Evolutionary conservation across 2,113 vertebrate species (phyloP).

Genomic region (Capreolus pygargus): DNA sequence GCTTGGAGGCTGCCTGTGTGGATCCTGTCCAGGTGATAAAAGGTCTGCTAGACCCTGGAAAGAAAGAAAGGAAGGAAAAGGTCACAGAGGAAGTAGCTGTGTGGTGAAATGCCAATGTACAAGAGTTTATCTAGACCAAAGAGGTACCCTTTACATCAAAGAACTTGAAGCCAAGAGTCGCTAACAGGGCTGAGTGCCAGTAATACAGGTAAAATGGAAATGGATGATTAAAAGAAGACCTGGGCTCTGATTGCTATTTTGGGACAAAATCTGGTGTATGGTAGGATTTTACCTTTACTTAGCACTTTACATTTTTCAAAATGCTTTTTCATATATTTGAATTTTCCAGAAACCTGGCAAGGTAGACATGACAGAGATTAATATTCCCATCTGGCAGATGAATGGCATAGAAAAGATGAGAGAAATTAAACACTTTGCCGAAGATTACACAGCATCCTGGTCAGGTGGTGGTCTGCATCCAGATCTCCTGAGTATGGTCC

Average conservation of each 20-base stretch:
- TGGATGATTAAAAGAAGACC: not conserved
- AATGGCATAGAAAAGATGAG: not conserved
- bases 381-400: not conserved
- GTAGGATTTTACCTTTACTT: not conserved
- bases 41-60: conserved; percentile 31
- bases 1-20: conserved; percentile 22
- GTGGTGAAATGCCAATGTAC: conserved; percentile 58
- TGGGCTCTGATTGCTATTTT: not conserved
- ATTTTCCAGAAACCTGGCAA: not conserved
- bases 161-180: conserved; percentile 12
- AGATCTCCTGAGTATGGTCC: not conserved
- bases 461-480: not conserved
- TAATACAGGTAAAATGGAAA: not conserved
- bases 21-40: conserved; percentile 36
- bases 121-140: conserved; percentile 61
- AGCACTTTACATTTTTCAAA: not conserved
- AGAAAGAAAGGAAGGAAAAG: conserved; percentile 63
- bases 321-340: not conserved
- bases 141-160: conserved; percentile 48
- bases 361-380: not conserved
- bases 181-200: not conserved
- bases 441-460: not conserved
- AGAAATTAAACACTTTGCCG: not conserved
- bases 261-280: not conserved
- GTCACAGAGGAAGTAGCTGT: not conserved